These are phyloP conservation scores for Pollenia griseotomentosa DNA, from an alignment of 2,888 invertebrate species.

Conservation along the genomic window DNA sequence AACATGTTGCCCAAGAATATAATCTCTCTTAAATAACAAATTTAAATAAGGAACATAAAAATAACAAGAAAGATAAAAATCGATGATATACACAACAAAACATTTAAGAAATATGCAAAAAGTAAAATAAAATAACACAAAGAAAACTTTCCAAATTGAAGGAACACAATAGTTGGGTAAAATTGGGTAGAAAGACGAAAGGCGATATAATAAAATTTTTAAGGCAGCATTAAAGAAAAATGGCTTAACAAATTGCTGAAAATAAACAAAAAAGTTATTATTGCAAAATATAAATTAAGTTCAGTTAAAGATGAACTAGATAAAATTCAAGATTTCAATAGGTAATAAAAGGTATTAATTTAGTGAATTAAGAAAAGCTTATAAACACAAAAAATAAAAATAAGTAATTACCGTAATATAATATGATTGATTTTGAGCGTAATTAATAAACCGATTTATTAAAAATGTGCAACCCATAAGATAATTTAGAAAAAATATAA, in stretches of 20 bases:
- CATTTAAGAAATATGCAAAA: slow-evolving; percentile 35
- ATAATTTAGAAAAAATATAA: too few species aligned
- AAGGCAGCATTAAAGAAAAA: background rate
- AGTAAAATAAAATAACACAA: background rate
- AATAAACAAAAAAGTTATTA: background rate
- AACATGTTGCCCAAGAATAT: slow-evolving; percentile 55
- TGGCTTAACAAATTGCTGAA: background rate
- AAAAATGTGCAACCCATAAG: too few species aligned
- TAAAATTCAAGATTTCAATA: too few species aligned
- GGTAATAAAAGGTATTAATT: too few species aligned
- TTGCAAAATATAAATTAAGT: too few species aligned
- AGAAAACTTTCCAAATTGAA: background rate
- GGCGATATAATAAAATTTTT: background rate
- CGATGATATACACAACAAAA: slow-evolving; percentile 50
- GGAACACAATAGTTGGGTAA: background rate
- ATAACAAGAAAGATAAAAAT: slow-evolving; percentile 41
- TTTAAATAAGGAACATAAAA: slow-evolving; percentile 49
- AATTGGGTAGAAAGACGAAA: background rate
- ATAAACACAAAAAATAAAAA: too few species aligned
- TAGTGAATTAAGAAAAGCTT: too few species aligned
- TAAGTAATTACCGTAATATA: too few species aligned
- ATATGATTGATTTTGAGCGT: too few species aligned
- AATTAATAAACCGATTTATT: too few species aligned
- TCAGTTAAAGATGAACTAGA: too few species aligned
- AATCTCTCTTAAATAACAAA: slow-evolving; percentile 62